Conservation (phyloP, 2,797 vertebrate genomes). For the Varecia variegata region DNA sequence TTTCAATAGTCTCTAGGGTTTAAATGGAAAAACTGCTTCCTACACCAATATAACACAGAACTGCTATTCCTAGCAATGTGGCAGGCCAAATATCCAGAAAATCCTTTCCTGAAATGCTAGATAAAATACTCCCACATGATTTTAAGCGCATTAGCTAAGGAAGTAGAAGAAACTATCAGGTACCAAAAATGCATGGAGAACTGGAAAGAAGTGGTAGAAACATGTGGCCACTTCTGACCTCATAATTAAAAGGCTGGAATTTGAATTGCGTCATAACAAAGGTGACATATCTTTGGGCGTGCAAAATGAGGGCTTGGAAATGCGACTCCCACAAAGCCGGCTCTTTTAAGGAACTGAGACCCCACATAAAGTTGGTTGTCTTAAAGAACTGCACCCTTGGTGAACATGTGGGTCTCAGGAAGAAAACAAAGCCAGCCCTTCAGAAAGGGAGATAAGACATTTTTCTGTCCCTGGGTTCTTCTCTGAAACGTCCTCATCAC, state of each 20-base stretch:
- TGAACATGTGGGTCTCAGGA: not conserved
- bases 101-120: not conserved
- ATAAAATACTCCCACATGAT: not conserved
- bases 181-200: not conserved
- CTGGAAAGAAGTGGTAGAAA: not conserved
- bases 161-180: not conserved
- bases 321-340: not conserved
- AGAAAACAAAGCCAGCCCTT: not conserved
- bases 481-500: not conserved
- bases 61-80: not conserved
- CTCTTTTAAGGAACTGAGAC: not conserved
- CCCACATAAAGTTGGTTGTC: not conserved
- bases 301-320: not conserved
- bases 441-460: not conserved
- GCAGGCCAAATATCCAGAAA: not conserved
- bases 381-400: not conserved
- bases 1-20: not conserved
- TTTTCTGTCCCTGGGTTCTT: not conserved
- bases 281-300: not conserved
- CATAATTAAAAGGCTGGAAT: not conserved
- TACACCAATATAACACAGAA: not conserved
- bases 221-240: not conserved
- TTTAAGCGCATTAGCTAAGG: not conserved
- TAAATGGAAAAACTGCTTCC: not conserved
- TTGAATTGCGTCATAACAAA: not conserved